Conservation (phyloP, 2,797 vertebrate genomes). For the Alosa sapidissima region DNA sequence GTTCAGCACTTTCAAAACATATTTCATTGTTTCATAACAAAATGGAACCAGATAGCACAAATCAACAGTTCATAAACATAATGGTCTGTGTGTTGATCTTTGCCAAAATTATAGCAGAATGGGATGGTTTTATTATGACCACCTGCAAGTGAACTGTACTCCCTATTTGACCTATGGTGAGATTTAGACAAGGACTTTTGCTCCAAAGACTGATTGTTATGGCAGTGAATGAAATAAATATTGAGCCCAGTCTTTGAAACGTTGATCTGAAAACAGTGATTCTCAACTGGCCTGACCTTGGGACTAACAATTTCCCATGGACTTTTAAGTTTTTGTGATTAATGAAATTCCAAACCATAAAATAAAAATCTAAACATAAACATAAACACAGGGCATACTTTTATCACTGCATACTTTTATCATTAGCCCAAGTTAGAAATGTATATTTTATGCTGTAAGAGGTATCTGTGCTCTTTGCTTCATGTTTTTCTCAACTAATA, state of each 20-base stretch:
- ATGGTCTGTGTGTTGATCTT: slow-evolving; percentile 2
- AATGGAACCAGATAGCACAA: slow-evolving; percentile 8
- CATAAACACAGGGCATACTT: no score
- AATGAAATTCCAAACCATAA: no score
- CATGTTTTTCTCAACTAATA: no score
- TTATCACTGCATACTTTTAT: no score
- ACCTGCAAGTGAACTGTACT: not conserved
- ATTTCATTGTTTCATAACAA: slow-evolving; percentile 6
- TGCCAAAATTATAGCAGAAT: not conserved
- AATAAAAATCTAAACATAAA: no score
- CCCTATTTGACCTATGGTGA: not conserved
- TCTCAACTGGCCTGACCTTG: no score
- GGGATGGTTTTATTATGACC: not conserved
- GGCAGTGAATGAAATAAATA: not conserved
- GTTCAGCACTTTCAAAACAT: slow-evolving; percentile 4
- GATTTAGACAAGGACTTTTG: not conserved
- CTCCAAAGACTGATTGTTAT: not conserved
- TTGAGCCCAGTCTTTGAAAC: not conserved
- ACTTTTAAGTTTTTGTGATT: no score
- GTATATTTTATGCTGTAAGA: no score
- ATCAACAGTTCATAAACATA: slow-evolving; percentile 21
- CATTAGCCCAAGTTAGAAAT: no score
- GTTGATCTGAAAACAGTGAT: no score
- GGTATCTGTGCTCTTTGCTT: no score
- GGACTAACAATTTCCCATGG: no score